These are phyloP conservation scores for Platichthys stellatus DNA, from an alignment of 2,113 vertebrate species.

Conservation along the genomic window DNA sequence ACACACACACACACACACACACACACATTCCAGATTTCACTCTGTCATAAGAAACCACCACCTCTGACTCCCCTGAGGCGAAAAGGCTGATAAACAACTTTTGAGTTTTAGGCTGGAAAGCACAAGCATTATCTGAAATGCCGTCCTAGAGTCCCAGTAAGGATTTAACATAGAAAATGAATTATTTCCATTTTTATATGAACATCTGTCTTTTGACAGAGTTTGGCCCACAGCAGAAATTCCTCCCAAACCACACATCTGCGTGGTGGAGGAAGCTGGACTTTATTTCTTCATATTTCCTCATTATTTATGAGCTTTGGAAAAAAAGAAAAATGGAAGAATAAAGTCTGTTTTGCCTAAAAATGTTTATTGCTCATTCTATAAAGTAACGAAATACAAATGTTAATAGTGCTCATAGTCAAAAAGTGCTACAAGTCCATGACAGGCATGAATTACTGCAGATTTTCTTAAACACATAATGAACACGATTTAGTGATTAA, in stretches of 20 bases:
- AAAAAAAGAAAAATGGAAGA: neutral
- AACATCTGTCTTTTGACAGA: conserved; percentile 45
- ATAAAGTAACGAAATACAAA: neutral
- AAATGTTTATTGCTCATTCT: neutral
- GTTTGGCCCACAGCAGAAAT: conserved; percentile 52
- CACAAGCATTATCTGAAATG: conserved; percentile 21
- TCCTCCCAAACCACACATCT: conserved; percentile 48
- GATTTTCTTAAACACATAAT: neutral
- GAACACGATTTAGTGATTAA: neutral
- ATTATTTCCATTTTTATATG: conserved; percentile 30
- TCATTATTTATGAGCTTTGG: neutral
- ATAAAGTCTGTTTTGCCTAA: neutral
- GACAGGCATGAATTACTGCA: neutral
- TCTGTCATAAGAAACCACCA: conserved; percentile 38
- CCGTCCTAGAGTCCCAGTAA: conserved; percentile 7
- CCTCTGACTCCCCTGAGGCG: conserved; percentile 24
- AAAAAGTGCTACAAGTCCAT: no score
- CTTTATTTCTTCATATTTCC: conserved; percentile 16
- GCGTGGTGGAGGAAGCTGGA: conserved; percentile 31
- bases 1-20: conserved; percentile 18
- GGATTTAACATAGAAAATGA: conserved; percentile 5
- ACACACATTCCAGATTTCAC: conserved; percentile 39
- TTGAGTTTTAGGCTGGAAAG: conserved; percentile 19
- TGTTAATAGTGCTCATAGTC: no score
- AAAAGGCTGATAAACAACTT: conserved; percentile 33